Evolutionary conservation across 1,140 invertebrate species (phyloP).

Genomic region (Drosophila tropicalis): DNA sequence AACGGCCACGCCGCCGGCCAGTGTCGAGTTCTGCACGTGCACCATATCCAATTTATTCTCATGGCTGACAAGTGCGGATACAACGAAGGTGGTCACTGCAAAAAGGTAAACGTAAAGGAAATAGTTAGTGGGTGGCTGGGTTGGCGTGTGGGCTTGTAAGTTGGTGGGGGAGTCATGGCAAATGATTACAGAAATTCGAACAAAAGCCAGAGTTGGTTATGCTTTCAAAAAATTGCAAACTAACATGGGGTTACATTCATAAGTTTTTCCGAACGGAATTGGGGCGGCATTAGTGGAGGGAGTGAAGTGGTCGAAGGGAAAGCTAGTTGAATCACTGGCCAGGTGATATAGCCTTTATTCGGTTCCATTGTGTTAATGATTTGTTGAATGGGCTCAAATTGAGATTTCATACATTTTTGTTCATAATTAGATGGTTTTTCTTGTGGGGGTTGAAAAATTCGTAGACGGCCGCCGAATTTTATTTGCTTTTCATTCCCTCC

Average conservation of each 20-base stretch:
- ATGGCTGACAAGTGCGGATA: slow-evolving; percentile 91
- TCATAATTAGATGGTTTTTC: slow-evolving; percentile 3
- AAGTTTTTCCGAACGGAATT: slow-evolving; percentile 5
- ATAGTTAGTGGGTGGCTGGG: not conserved
- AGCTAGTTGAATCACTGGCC: not conserved
- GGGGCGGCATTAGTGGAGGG: not conserved
- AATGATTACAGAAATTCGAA: slow-evolving; percentile 15
- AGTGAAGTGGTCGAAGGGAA: too few relatives aligned
- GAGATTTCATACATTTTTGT: not conserved
- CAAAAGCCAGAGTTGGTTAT: slow-evolving; percentile 15
- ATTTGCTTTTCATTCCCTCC: too few relatives aligned
- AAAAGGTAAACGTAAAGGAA: slow-evolving; percentile 18
- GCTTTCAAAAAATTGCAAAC: slow-evolving; percentile 12
- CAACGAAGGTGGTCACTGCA: slow-evolving; percentile 92
- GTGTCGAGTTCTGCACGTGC: slow-evolving; percentile 94
- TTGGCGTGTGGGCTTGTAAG: not conserved
- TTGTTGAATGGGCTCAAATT: not conserved
- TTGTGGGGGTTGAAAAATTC: not conserved
- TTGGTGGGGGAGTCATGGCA: not conserved
- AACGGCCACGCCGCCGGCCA: slow-evolving; percentile 89
- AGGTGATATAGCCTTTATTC: not conserved
- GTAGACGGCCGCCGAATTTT: too few relatives aligned
- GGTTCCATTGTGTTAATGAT: slow-evolving; percentile 3
- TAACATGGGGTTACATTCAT: slow-evolving; percentile 11
- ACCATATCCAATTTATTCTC: slow-evolving; percentile 95